phyloP scores from a whole-genome alignment of 2,888 invertebrate species.

The Allygus modestus region DNA sequence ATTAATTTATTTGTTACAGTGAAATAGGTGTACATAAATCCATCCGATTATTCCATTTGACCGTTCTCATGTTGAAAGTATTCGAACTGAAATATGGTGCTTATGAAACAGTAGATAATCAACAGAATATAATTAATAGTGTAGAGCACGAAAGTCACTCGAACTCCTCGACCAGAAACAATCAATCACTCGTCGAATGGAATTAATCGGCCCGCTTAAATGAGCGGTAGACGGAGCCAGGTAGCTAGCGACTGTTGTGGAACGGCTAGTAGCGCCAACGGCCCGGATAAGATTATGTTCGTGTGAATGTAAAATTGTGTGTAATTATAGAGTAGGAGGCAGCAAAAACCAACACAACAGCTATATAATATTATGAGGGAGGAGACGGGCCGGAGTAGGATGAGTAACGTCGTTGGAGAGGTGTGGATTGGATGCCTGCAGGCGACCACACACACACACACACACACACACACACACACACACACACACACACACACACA shows the following conservation, averaged over 20 bases:
- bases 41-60: no score
- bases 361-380: constrained; percentile 58
- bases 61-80: no score
- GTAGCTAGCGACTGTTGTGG: constrained; percentile 11
- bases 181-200: neutral
- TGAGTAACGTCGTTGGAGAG: constrained; percentile 51
- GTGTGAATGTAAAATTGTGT: constrained; percentile 62
- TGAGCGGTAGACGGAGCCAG: neutral
- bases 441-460: constrained; percentile 29
- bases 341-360: constrained; percentile 61
- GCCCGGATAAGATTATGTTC: constrained; percentile 59
- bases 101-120: no score
- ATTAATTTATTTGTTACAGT: no score
- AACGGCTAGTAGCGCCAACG: constrained; percentile 27
- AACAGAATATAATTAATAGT: no score
- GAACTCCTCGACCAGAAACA: no score
- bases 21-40: no score
- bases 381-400: constrained; percentile 28
- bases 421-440: constrained; percentile 37
- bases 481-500: constrained; percentile 50
- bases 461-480: constrained; percentile 37
- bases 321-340: constrained; percentile 59
- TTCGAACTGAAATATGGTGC: no score
- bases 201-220: constrained; percentile 11
- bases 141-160: no score